These are phyloP conservation scores for Triplophysa tibetana DNA, from an alignment of 2,113 vertebrate genomes.

Conservation along the genomic window DNA sequence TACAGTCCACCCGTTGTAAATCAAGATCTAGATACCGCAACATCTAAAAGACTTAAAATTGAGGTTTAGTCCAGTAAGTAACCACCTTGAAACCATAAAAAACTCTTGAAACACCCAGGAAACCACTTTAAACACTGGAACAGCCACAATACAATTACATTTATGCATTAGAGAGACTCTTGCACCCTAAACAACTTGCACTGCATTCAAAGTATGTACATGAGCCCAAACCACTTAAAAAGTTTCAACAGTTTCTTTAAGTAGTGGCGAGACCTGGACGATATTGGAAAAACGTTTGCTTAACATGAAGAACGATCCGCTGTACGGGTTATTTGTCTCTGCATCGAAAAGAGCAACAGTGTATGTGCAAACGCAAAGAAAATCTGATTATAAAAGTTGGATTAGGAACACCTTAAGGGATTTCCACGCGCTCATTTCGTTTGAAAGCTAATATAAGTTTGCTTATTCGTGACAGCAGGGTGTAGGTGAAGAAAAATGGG, in stretches of 20 bases:
- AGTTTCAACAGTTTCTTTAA: too few species aligned
- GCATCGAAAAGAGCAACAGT: not conserved
- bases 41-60: too few species aligned
- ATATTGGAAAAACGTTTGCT: not conserved
- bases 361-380: not conserved
- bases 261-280: too few species aligned
- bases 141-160: too few species aligned
- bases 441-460: slow-evolving; percentile 19
- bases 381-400: not conserved
- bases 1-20: too few species aligned
- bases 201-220: too few species aligned
- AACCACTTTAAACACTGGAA: not conserved
- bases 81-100: too few species aligned
- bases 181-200: too few species aligned
- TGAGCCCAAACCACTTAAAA: too few species aligned
- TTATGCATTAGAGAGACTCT: too few species aligned
- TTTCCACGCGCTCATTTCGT: not conserved
- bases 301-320: not conserved
- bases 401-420: slow-evolving; percentile 13
- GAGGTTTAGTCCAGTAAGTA: too few species aligned
- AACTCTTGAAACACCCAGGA: not conserved
- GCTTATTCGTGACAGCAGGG: not conserved
- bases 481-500: slow-evolving; percentile 15
- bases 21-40: too few species aligned
- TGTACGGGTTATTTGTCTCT: not conserved